Conservation (phyloP, 2,113 vertebrate genomes). For the Colaptes auratus region DNA sequence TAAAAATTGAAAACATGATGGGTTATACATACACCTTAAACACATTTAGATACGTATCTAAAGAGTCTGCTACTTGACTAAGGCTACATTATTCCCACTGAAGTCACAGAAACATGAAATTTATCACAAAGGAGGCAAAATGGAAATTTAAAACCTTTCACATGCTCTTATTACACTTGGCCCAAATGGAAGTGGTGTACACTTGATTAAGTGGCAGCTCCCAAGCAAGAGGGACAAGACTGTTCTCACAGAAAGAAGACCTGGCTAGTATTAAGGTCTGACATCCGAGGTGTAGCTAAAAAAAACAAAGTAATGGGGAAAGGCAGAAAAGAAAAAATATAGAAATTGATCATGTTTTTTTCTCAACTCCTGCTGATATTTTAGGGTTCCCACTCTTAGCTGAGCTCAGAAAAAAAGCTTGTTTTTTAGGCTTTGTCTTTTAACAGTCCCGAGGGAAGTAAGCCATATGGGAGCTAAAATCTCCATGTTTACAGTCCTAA, state of each 20-base stretch:
- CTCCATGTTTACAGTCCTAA: neutral
- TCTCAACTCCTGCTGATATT: neutral
- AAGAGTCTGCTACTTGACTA: neutral
- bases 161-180: neutral
- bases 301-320: neutral
- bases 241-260: neutral
- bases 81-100: neutral
- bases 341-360: neutral
- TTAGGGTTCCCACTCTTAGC: neutral
- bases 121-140: neutral
- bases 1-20: neutral
- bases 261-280: neutral
- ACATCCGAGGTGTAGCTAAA: neutral
- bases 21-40: neutral
- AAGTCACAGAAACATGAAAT: neutral
- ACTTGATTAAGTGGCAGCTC: neutral
- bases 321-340: neutral
- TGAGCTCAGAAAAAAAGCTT: neutral
- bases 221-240: neutral
- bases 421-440: neutral
- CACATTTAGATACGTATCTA: neutral
- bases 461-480: neutral
- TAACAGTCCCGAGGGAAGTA: neutral
- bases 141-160: neutral
- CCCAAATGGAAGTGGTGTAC: neutral